Percentiles rank a stretch among this genome's conserved stretches.
These are phyloP conservation scores for Paradoxurus hermaphroditus DNA, from an alignment of 2,113 vertebrate genomes.

Conservation along the genomic window DNA sequence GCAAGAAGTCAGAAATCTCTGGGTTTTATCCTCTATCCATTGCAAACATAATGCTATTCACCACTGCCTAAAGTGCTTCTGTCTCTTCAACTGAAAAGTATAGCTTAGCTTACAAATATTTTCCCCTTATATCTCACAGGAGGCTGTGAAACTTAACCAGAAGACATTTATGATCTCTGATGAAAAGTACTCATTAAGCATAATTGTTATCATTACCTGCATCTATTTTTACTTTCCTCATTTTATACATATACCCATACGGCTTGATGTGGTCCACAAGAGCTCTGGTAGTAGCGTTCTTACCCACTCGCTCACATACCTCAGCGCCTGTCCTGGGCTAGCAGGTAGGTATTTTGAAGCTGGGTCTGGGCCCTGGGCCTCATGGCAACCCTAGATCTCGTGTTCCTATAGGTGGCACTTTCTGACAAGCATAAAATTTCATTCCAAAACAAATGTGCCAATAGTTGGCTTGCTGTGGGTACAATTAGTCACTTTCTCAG, in stretches of 20 bases:
- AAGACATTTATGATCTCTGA: conserved; percentile 57
- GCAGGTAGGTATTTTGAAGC: not conserved
- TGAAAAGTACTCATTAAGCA: conserved; percentile 66
- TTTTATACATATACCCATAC: not conserved
- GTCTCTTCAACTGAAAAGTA: conserved; percentile 19
- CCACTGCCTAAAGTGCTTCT: not conserved
- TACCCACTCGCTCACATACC: not conserved
- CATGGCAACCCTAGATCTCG: not conserved
- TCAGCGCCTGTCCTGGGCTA: not conserved
- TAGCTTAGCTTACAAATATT: conserved; percentile 61
- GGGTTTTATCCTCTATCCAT: not conserved
- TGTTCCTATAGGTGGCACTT: conserved; percentile 40
- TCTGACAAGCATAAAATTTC: conserved; percentile 33
- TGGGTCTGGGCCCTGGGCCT: not conserved
- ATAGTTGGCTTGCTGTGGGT: conserved; percentile 60
- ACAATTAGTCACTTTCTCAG: conserved; percentile 76
- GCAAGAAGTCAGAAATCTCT: not conserved
- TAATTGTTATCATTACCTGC: conserved; percentile 68
- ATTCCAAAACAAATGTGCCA: conserved; percentile 48
- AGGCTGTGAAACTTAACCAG: conserved; percentile 55
- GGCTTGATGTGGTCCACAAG: not conserved
- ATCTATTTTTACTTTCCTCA: conserved; percentile 57
- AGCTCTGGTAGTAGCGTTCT: not conserved
- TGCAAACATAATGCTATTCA: not conserved
- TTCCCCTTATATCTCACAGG: conserved; percentile 8